Evolutionary conservation across 2,113 vertebrate species (phyloP).

Genomic region (Gadus chalcogrammus): DNA sequence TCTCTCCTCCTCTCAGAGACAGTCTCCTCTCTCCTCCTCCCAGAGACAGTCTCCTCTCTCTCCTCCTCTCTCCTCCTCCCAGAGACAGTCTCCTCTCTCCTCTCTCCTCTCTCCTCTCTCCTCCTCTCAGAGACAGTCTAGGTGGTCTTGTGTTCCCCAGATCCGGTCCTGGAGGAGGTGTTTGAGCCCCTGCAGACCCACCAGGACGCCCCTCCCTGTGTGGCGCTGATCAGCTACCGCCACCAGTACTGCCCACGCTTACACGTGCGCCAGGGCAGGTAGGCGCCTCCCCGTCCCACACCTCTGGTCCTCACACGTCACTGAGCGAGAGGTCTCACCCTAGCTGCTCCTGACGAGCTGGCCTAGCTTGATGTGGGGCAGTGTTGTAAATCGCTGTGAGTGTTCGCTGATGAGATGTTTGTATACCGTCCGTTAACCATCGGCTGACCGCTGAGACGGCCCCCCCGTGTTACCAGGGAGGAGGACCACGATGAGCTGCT

Average conservation of each 20-base stretch:
- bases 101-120: background rate
- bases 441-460: too few species aligned
- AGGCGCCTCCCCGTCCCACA: background rate
- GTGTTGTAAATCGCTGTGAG: too few species aligned
- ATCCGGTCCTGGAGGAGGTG: constrained; percentile 60
- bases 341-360: too few species aligned
- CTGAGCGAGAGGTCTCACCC: too few species aligned
- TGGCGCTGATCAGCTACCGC: constrained; percentile 72
- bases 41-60: background rate
- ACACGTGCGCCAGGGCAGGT: constrained; percentile 82
- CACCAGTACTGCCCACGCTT: constrained; percentile 68
- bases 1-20: too few species aligned
- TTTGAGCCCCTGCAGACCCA: constrained; percentile 72
- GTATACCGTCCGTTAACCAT: too few species aligned
- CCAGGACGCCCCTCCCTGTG: constrained; percentile 34
- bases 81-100: too few species aligned
- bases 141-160: constrained; percentile 49
- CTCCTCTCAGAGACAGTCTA: background rate
- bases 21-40: background rate
- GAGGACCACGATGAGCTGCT: constrained; percentile 85
- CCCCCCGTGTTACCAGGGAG: constrained; percentile 66
- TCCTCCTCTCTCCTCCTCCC: background rate
- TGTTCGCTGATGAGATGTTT: too few species aligned
- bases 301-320: too few species aligned
- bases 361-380: too few species aligned